Percentiles rank a stretch among this genome's conserved stretches.
These are phyloP conservation scores for Micromesistius poutassou DNA, from an alignment of 2,797 vertebrate species.

Conservation along the genomic window DNA sequence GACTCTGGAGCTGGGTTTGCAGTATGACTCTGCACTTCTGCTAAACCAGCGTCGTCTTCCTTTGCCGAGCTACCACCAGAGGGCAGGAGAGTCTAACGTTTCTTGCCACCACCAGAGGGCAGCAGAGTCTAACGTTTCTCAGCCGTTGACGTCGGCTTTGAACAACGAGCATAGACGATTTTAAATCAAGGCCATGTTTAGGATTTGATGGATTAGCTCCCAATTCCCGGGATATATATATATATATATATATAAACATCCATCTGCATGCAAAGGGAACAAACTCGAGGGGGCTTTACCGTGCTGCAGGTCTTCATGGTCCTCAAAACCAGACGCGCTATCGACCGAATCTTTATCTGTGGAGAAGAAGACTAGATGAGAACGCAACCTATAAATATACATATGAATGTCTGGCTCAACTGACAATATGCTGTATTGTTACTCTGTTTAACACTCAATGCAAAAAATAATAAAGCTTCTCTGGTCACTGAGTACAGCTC, in stretches of 20 bases:
- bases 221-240: constrained; percentile 59
- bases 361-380: constrained; percentile 13
- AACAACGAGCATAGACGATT: constrained; percentile 57
- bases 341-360: constrained; percentile 66
- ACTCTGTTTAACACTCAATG: neutral
- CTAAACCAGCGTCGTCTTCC: neutral
- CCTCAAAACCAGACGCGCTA: constrained; percentile 61
- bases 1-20: neutral
- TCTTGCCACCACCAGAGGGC: constrained; percentile 50
- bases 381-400: neutral
- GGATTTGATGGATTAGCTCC: constrained; percentile 65
- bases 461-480: neutral
- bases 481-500: neutral
- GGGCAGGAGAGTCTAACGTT: constrained; percentile 43
- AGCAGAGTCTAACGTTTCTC: constrained; percentile 35
- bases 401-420: neutral
- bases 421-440: neutral
- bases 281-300: constrained; percentile 57
- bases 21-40: neutral
- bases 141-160: constrained; percentile 15
- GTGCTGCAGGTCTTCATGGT: constrained; percentile 59
- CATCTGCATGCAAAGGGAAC: constrained; percentile 48
- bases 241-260: no score
- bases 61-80: constrained; percentile 42
- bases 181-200: constrained; percentile 69